phyloP scores from a whole-genome alignment of 2,113 vertebrate genomes.

The Smithornis capensis region DNA sequence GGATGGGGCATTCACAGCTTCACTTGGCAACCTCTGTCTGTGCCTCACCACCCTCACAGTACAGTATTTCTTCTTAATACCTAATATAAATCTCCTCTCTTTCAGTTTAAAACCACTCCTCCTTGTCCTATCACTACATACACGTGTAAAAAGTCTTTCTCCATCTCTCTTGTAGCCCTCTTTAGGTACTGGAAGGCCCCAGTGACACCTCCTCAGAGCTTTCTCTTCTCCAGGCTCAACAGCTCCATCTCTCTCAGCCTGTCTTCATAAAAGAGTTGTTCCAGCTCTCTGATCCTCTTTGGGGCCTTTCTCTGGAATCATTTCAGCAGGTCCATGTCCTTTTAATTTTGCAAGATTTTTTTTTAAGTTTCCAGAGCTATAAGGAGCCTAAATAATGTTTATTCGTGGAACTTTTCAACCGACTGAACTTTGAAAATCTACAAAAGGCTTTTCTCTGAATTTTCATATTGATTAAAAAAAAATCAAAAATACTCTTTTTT shows the following conservation, averaged over 20 bases:
- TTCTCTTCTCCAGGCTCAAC: neutral
- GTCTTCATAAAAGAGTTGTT: neutral
- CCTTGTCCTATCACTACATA: neutral
- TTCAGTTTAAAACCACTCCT: neutral
- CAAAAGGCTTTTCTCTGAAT: neutral
- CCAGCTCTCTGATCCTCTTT: neutral
- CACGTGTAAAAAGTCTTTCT: neutral
- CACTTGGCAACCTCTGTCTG: neutral
- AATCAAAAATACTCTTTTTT: neutral
- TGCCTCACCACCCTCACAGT: fast-evolving
- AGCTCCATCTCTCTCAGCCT: neutral
- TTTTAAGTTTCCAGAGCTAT: neutral
- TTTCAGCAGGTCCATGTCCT: neutral
- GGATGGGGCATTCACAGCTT: neutral
- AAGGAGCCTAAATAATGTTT: neutral
- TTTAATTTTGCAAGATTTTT: too few species aligned
- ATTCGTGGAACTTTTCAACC: neutral
- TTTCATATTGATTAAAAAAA: neutral
- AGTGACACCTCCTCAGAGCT: fast-evolving
- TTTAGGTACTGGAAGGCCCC: neutral
- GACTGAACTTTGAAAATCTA: neutral
- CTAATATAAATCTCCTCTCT: neutral
- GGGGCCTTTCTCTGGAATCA: neutral
- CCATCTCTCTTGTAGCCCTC: too few species aligned
- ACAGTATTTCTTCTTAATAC: neutral